Evolutionary conservation across 2,797 vertebrate genomes (phyloP), one percentile per base, ranked within the genome.

Genomic region (Sebastiscus albofasciatus): DNA sequence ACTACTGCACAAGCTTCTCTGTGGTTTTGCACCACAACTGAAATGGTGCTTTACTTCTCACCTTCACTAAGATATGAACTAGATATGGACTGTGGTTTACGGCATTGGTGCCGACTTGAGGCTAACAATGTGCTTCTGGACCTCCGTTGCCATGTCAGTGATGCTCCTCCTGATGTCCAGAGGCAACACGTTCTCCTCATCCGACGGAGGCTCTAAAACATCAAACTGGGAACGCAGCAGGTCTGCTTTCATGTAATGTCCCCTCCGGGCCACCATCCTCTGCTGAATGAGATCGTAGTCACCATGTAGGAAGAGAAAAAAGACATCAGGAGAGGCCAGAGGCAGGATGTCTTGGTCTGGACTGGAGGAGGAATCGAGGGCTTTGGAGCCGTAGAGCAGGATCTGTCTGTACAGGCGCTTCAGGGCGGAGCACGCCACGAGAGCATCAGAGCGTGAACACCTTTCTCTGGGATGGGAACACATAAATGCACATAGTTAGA

Each of bases 381-480:
- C 90, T 22, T 84, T 66, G 65, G 89, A 29, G 71, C 97, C 97
- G 1, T 86, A 78, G 62, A 94, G 92, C 81, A 99, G 90, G 80
- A 97, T 87, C 81, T 56, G 80, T 81, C 98, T 96, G 88, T 98
- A 98, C 46, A 89, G 89, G 88, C 86, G 96, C 90, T 96, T 98
- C 91, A 99, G 94, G 54, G 97, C 97, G 3, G 98, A 99, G 84
- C 98, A 99, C 12, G 94, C 94, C 85, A 98, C 83, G n/a, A 99
- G 27, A 58, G 94, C 94, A 71, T 94, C 85, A 31, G 93, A 93
- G 69, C 94, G 84, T 5, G 87, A 94, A 64, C 80, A 31, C 10
- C 94, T 77, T 81, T 95, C 97, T 92, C 93, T 93, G 80, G 5
- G 11, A 71, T 0, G 18, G 42, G 5, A 52, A 71, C 6, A 89